Conservation (phyloP, 2,888 invertebrate genomes). For the Cephus pygmeus region DNA sequence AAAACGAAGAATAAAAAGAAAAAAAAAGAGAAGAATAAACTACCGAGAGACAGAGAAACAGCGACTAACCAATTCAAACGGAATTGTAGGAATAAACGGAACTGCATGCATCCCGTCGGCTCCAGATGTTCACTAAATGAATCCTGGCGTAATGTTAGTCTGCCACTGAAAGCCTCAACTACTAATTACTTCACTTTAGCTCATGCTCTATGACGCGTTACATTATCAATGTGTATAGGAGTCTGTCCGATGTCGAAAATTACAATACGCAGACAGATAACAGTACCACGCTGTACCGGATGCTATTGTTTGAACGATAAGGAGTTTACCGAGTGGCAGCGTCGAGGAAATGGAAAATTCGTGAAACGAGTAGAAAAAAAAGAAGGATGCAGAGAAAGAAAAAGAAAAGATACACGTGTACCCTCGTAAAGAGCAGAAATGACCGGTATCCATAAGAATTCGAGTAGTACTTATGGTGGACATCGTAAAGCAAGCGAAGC, state of each 20-base stretch:
- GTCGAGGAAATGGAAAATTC: too few relatives aligned
- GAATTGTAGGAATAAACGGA: slow-evolving; percentile 63
- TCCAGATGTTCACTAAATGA: slow-evolving; percentile 61
- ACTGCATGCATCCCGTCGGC: slow-evolving; percentile 61
- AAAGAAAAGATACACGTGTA: neutral
- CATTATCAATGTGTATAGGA: neutral
- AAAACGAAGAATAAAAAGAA: neutral
- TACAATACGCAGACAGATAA: neutral
- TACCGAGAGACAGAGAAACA: neutral
- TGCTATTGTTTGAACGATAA: neutral
- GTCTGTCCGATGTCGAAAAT: neutral
- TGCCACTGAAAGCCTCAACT: slow-evolving; percentile 32
- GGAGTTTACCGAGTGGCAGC: neutral
- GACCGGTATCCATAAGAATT: neutral
- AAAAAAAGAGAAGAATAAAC: neutral
- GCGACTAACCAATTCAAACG: slow-evolving; percentile 57
- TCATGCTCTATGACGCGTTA: neutral
- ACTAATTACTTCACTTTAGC: slow-evolving; percentile 39
- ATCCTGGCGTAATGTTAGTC: slow-evolving; percentile 39
- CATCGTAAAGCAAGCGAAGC: slow-evolving; percentile 9
- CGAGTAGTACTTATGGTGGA: neutral
- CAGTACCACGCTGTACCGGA: neutral
- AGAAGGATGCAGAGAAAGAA: neutral
- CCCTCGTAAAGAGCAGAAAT: neutral
- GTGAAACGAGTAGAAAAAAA: neutral